Base-by-base conservation (phyloP, 2,113 vertebrate species). In the Crotophaga sulcirostris region DNA sequence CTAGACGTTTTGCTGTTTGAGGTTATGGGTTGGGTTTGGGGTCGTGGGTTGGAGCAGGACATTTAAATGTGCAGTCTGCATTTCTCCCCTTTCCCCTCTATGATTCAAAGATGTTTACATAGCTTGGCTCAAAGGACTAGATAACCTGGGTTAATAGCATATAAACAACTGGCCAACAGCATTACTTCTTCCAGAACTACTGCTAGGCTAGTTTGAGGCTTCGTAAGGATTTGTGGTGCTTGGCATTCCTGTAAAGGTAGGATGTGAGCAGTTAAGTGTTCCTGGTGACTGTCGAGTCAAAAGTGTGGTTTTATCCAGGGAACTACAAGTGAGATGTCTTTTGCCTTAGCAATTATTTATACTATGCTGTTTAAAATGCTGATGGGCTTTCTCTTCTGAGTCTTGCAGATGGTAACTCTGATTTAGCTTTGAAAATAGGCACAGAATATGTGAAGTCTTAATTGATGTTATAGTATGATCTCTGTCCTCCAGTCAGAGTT, bases 331-430 rank as follows among this genome's bases (percentile, higher is more conserved):
- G 70, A 70, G 47, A 36, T 80, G 36, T 51, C 44, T 58, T 29
- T 89, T 81, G 34, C 52, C 47, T 42, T 63, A 84, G 78, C 36
- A 84, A n/a, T 87, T 84, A 55, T 72, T 93, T 91, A 84, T 87
- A 67, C 38, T 63, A 2, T 55, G 38, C 26, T 81, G 44, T 59
- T 87, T 42, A 75, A 87, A 89, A 64, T 87, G 73, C 62, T 91
- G 49, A 68, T 84, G 66, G 84, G 16, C 52, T 69, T 8, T 79
- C 29, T 77, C 15, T 86, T 90, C 47, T 33, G 68, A 82, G 69
- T 75, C 56, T 78, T 82, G 55, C 14, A 60, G 38, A 29, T 74
- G 55, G 40, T 76, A 79, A 69, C 87, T 94, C 18, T 42, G 17
- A 38, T 23, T 47, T 90, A 49, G 23, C 6, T 89, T 94, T 84